Conservation (phyloP, 1,140 invertebrate genomes). For the Eulimnadia texana region DNA sequence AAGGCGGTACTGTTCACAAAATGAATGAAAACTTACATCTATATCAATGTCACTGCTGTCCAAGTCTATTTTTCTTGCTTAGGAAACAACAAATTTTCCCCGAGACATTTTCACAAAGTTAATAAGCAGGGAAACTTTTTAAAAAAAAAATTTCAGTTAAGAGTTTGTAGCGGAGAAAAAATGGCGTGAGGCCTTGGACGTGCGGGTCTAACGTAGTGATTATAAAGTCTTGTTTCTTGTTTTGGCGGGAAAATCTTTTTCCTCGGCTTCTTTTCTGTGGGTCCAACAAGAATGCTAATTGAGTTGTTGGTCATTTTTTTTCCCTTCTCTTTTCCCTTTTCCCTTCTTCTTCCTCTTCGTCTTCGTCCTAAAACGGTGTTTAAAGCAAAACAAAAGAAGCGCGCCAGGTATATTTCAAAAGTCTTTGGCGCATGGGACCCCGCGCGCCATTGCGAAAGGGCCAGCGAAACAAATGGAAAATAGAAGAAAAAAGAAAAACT, state of each 20-base stretch:
- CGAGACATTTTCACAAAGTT: no score
- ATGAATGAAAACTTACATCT: no score
- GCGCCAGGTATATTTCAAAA: neutral
- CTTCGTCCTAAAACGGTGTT: neutral
- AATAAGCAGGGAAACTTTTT: no score
- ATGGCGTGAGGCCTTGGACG: neutral
- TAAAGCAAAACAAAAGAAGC: neutral
- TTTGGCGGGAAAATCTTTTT: neutral
- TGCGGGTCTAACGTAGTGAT: neutral
- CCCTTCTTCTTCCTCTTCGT: neutral
- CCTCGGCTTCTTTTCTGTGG: neutral
- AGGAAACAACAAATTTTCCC: no score
- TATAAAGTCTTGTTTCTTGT: neutral
- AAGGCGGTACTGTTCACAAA: no score
- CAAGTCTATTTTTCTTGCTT: no score
- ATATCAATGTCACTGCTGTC: no score
- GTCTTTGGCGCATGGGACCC: neutral
- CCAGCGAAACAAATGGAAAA: neutral
- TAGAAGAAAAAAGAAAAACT: neutral
- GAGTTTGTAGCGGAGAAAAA: no score
- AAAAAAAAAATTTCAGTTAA: neutral
- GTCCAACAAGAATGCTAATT: constrained; percentile 11
- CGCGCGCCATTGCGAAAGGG: neutral
- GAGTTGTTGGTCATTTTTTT: constrained; percentile 11
- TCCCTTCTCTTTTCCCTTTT: neutral